A percentile compares a stretch with the other conserved stretches of the same genome.
phyloP scores from a whole-genome alignment of 1,140 invertebrate genomes.

The Bombus soroeensis region DNA sequence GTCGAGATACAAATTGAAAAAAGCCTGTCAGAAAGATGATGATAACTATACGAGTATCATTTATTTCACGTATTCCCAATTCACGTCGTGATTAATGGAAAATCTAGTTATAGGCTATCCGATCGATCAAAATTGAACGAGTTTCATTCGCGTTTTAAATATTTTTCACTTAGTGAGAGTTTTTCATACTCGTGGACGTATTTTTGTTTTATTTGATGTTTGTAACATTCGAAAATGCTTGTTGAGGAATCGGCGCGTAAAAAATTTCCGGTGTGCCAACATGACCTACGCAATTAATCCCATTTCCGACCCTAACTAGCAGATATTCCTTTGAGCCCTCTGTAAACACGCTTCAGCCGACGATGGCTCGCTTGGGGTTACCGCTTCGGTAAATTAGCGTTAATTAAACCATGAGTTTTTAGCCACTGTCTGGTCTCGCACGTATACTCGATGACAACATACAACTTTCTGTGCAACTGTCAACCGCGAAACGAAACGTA shows the following conservation, averaged over 20 bases:
- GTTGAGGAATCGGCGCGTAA: conserved; percentile 12
- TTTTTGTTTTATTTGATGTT: background rate
- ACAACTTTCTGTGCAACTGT: conserved; percentile 28
- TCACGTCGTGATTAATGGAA: too few relatives aligned
- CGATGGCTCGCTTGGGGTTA: conserved; percentile 47
- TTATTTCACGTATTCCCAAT: background rate
- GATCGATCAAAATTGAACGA: background rate
- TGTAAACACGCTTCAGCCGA: conserved; percentile 47
- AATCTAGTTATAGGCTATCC: background rate
- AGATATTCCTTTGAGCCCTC: conserved; percentile 52
- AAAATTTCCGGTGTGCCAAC: conserved; percentile 46
- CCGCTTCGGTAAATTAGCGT: conserved; percentile 69
- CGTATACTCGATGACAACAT: conserved; percentile 32
- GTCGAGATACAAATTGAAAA: background rate
- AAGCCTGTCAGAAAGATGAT: background rate
- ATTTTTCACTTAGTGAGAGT: background rate
- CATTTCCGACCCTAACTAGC: conserved; percentile 60
- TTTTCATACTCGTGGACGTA: accelerated
- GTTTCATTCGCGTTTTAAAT: background rate
- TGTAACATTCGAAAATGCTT: background rate
- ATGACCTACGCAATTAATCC: conserved; percentile 62
- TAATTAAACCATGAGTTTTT: conserved; percentile 71
- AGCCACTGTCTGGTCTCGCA: conserved; percentile 26
- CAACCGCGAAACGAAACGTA: background rate
- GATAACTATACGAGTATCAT: background rate